Conservation (phyloP, 1,140 invertebrate genomes). For the Aphelinus atriplicis region DNA sequence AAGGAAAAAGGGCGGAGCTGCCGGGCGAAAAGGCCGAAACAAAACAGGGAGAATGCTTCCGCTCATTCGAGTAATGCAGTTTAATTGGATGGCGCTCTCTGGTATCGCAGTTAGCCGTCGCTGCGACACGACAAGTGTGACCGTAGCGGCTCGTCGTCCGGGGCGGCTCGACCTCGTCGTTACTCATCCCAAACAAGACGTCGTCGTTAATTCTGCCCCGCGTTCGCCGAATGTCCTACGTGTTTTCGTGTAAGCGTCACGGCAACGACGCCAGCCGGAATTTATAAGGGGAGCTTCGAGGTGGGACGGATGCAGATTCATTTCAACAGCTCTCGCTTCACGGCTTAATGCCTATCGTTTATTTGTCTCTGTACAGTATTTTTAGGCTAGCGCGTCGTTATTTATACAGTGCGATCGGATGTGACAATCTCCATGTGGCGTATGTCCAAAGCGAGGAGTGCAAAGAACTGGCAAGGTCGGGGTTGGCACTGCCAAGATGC, state of each 20-base stretch:
- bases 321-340: neutral
- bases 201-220: conserved; percentile 53
- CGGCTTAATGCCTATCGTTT: conserved; percentile 21
- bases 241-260: no score
- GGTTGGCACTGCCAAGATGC: no score
- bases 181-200: conserved; percentile 56
- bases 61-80: conserved; percentile 28
- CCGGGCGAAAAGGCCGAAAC: neutral
- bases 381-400: conserved; percentile 29
- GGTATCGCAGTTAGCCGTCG: neutral
- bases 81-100: neutral
- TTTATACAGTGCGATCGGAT: conserved; percentile 45
- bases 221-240: conserved; percentile 56
- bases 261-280: no score
- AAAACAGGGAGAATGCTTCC: conserved; percentile 27
- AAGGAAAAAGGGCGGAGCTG: no score
- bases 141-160: no score
- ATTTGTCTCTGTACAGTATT: conserved; percentile 50
- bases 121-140: no score
- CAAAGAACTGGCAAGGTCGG: no score
- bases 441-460: no score
- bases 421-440: conserved; percentile 2
- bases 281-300: conserved; percentile 43
- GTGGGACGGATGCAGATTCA: conserved; percentile 1
- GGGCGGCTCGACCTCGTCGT: conserved; percentile 22